phyloP scores from a whole-genome alignment of 1,140 invertebrate genomes.

The Listronotus bonariensis region DNA sequence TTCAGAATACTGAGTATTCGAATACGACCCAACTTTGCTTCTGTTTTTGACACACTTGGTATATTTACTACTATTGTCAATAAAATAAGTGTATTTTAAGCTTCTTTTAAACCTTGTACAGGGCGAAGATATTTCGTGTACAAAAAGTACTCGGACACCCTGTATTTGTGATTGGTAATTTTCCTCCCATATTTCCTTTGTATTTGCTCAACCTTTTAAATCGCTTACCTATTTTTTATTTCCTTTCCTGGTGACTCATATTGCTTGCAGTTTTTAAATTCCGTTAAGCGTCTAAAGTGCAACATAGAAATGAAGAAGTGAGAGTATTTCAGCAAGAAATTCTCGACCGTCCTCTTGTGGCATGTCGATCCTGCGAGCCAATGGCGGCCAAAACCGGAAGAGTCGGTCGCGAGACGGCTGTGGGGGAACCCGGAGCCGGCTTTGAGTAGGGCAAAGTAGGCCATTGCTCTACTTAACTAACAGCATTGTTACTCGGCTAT shows the following conservation, averaged over 20 bases:
- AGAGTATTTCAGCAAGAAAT: constrained; percentile 29
- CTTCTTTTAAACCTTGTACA: too few species aligned
- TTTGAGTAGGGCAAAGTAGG: constrained; percentile 41
- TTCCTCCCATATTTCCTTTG: too few species aligned
- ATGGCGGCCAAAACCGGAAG: constrained; percentile 24
- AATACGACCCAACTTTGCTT: too few species aligned
- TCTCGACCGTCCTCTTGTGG: constrained; percentile 14
- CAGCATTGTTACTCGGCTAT: constrained; percentile 26
- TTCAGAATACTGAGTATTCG: too few species aligned
- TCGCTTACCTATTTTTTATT: background rate
- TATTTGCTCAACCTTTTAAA: too few species aligned
- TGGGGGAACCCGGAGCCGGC: constrained; percentile 32
- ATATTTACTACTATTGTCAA: too few species aligned
- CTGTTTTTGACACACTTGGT: too few species aligned
- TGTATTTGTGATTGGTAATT: too few species aligned
- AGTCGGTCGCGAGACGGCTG: constrained; percentile 17
- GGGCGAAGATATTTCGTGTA: too few species aligned
- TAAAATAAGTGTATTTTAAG: too few species aligned
- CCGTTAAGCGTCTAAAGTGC: constrained; percentile 20
- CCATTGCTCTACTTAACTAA: constrained; percentile 44
- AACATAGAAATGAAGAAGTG: constrained; percentile 20
- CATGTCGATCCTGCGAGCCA: constrained; percentile 15
- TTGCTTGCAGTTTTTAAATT: constrained; percentile 26
- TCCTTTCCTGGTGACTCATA: constrained; percentile 5
- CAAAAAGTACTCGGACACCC: too few species aligned